Conservation (phyloP, 2,888 invertebrate genomes). For the Cheilosia urbana region DNA sequence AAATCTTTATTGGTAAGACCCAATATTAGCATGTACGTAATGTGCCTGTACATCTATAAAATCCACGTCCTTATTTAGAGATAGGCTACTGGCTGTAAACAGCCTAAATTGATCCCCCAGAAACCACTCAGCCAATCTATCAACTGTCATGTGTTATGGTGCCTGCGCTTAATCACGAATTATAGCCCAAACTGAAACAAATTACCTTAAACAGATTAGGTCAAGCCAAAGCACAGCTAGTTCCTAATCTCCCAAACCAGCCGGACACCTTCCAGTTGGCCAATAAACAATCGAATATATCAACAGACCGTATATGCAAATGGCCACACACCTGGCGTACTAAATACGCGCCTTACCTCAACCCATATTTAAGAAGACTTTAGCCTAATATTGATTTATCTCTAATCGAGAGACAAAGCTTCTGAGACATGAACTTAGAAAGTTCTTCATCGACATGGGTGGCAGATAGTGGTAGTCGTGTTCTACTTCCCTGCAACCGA, state of each 20-base stretch:
- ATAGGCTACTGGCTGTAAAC: too few relatives aligned
- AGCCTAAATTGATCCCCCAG: too few relatives aligned
- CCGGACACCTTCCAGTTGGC: conserved; percentile 3
- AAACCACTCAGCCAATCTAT: too few relatives aligned
- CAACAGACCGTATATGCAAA: conserved; percentile 65
- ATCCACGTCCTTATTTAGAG: background rate
- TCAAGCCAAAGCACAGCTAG: background rate
- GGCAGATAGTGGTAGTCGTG: conserved; percentile 30
- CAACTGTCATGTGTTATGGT: too few relatives aligned
- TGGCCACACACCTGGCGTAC: conserved; percentile 66
- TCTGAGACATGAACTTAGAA: conserved; percentile 59
- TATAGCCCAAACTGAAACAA: too few relatives aligned
- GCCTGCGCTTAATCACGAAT: too few relatives aligned
- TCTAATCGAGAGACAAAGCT: conserved; percentile 41
- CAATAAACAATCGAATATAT: conserved; percentile 56
- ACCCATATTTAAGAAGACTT: conserved; percentile 51
- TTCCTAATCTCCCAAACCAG: conserved; percentile 2
- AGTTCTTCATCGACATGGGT: conserved; percentile 63
- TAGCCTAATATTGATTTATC: conserved; percentile 70
- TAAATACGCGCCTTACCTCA: conserved; percentile 54
- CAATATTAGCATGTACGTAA: too few relatives aligned
- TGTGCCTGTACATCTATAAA: too few relatives aligned
- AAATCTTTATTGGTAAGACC: too few relatives aligned
- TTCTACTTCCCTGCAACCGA: background rate
- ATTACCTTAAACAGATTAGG: background rate